Evolutionary conservation across 1,140 invertebrate genomes (phyloP).

Genomic region (Panagrolaimus sp.): DNA sequence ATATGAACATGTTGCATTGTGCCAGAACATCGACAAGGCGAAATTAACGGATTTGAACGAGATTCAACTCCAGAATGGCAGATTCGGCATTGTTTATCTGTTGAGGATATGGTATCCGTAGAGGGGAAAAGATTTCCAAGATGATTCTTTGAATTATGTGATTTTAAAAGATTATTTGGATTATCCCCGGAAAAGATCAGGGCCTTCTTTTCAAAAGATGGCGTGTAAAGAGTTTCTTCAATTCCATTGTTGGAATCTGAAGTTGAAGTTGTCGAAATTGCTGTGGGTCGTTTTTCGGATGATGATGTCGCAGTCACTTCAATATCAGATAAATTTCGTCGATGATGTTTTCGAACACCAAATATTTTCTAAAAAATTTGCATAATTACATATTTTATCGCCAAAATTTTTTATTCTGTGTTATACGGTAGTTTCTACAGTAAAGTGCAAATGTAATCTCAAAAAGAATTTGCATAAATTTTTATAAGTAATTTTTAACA

Average conservation of each 20-base stretch:
- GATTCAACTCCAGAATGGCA: conserved; percentile 6
- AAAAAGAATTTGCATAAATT: no score
- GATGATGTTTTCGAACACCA: no score
- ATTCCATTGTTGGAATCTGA: background rate
- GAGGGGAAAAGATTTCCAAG: background rate
- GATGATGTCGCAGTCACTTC: no score
- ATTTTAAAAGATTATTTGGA: background rate
- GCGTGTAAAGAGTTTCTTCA: conserved; percentile 3
- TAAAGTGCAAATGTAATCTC: no score
- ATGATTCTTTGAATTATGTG: background rate
- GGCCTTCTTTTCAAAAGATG: background rate
- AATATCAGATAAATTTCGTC: no score
- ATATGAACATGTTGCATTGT: conserved; percentile 1
- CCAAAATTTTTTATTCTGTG: no score
- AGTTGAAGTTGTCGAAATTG: no score
- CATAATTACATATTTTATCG: no score
- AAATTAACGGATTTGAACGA: background rate
- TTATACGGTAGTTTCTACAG: no score
- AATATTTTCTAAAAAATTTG: no score
- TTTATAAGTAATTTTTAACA: no score
- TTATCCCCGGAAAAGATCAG: background rate
- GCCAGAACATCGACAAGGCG: conserved; percentile 5
- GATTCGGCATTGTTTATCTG: conserved; percentile 7
- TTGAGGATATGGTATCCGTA: background rate
- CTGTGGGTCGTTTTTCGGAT: no score